Evolutionary conservation across 2,113 vertebrate genomes (phyloP).

Genomic region (Micromys minutus): DNA sequence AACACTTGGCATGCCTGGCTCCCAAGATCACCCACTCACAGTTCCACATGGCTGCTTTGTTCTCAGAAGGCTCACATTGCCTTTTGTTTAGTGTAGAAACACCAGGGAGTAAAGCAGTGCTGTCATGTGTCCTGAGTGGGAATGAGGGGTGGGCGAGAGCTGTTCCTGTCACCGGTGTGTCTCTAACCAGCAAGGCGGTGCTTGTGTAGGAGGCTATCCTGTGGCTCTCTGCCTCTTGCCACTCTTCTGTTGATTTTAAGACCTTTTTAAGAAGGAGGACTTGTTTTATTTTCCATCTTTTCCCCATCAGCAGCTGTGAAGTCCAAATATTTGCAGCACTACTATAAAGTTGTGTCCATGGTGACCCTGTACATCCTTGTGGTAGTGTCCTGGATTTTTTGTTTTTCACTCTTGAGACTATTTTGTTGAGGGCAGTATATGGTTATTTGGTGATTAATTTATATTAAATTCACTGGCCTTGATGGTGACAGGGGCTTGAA

Average conservation of each 20-base stretch:
- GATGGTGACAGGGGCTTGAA: no score
- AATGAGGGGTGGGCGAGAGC: neutral
- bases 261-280: neutral
- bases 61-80: neutral
- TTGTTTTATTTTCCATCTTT: no score
- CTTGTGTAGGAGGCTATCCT: neutral
- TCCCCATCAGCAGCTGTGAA: neutral
- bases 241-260: neutral
- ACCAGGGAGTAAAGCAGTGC: neutral
- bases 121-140: neutral
- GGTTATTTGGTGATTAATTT: neutral
- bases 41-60: neutral
- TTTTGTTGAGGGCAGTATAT: neutral
- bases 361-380: neutral
- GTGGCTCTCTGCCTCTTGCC: neutral
- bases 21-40: neutral
- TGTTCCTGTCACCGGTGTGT: fast-evolving
- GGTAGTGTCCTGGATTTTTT: neutral
- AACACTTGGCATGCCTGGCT: neutral
- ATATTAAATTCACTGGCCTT: neutral
- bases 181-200: neutral
- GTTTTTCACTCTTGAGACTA: neutral
- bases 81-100: neutral
- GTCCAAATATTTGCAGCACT: neutral
- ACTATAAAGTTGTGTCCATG: neutral